Base-by-base conservation (phyloP, 2,797 vertebrate species). In the Crotalus adamanteus region DNA sequence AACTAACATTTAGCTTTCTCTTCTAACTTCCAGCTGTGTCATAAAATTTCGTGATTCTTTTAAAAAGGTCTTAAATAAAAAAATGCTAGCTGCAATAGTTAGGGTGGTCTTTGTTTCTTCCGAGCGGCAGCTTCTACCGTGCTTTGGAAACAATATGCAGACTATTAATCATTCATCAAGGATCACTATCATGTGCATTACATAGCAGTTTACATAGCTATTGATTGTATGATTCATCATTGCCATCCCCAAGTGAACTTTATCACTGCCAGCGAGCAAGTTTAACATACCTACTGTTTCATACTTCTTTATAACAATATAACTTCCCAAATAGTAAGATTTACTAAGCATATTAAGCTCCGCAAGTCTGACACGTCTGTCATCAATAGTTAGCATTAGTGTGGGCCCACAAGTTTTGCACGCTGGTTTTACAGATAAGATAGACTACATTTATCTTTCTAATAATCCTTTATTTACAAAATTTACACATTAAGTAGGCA, bases 401-500 rank as follows among this genome's bases (percentile, higher is more conserved):
- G 65, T 20, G 86, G 8, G 2, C 26, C 26, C 87, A 22, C 59
- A 31, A 16, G 37, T 61, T 86, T 60, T 87, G 56, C 56, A n/a
- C 18, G 51, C 22, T 18, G 9, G 57, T 69, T 53, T 60, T 60
- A 90, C 28, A 73, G 61, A 14, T 18, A 20, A 56, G 47, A 57
- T 6, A 87, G 37, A 78, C 13, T 25, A 53, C 7, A 14, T 63
- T 87, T 86, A 9, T 59, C 53, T 93, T 90, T 87, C 20, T 88
- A 91, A 87, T 91, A 91, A 91, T 93, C 86, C 78, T 63, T 93
- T 93, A 91, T 91, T 93, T 93, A 91, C 90, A 90, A 93, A 87
- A 88, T 93, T 28, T 93, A 93, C 92, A 93, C 12, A 78, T 47
- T 42, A 42, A 87, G 51, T 57, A 93, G 63, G 89, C n/a, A 78